These are phyloP conservation scores for Montifringilla adamsi DNA, from an alignment of 2,113 vertebrate genomes.

Conservation along the genomic window DNA sequence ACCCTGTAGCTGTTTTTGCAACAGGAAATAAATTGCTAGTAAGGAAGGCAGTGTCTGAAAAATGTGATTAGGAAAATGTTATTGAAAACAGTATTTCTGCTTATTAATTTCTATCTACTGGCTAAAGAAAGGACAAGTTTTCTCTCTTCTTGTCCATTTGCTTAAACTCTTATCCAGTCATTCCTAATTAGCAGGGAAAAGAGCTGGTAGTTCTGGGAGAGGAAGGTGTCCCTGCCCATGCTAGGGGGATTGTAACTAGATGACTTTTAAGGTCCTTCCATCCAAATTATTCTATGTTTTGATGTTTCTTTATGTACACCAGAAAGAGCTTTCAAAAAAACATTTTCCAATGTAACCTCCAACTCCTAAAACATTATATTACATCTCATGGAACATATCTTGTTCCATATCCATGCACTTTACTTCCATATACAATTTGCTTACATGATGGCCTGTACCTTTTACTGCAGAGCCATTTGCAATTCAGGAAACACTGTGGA, in stretches of 20 bases:
- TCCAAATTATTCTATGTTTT: not conserved
- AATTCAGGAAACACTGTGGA: not conserved
- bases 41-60: not conserved
- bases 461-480: not conserved
- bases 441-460: not conserved
- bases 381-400: not conserved
- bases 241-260: not conserved
- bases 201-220: not conserved
- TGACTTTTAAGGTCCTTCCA: not conserved
- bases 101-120: not conserved
- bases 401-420: not conserved
- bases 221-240: not conserved
- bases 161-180: not conserved
- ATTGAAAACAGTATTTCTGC: not conserved
- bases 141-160: not conserved
- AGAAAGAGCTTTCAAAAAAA: not conserved
- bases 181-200: not conserved
- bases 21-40: not conserved
- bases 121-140: not conserved
- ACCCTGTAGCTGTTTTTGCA: not conserved
- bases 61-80: not conserved
- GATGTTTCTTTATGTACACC: not conserved
- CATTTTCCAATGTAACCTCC: not conserved
- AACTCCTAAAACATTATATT: not conserved
- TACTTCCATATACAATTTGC: not conserved